Evolutionary conservation across 1,140 invertebrate species (phyloP), one percentile per base, ranked within the genome.

Genomic region (Trachymyrmex septentrionalis): DNA sequence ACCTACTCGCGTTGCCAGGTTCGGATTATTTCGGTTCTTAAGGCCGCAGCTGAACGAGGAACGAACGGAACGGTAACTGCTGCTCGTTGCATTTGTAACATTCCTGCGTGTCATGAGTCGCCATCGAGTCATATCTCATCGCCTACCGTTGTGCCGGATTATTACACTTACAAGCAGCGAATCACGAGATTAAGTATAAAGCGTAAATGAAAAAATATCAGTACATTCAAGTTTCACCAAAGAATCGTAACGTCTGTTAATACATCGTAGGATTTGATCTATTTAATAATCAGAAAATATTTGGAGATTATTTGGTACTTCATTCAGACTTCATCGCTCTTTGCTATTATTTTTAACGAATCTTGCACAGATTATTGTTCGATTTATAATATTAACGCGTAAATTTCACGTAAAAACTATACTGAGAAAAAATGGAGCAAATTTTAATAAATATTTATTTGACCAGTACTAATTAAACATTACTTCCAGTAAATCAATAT

Each of bases 11-110:
- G 71, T 55, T 73, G 88, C 76, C 86, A 87, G 86, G 12, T 90
- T 82, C 44, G 53, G 76, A 90, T 87, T 90, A 90, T 90, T 90
- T 90, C 61, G 50, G 89, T 90, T 55, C 69, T 86, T 86, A 91
- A 91, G 87, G 82, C 72, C 77, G 61, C 59, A 75, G 72, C 66
- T 34, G 87, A 85, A 66, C 57, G 50, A 55, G 38, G 50, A 71
- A 80, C 57, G 48, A 80, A 53, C 59, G 78, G 78, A 72, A 80
- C 48, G 24, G 66, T 38, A 57, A 81, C 24, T 24, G 53, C 21
- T 44, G 59, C 5, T 7, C 55, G 55, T 61, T 64, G 67, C 85
- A 69, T 87, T 78, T 85, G 72, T 27, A 66, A 59, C 64, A 84
- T 90, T 86, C 64, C 38, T 27, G 19, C 50, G 55, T 24, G 14